Conservation (phyloP, 2,888 invertebrate species). For the Rhabditoides inermis region DNA sequence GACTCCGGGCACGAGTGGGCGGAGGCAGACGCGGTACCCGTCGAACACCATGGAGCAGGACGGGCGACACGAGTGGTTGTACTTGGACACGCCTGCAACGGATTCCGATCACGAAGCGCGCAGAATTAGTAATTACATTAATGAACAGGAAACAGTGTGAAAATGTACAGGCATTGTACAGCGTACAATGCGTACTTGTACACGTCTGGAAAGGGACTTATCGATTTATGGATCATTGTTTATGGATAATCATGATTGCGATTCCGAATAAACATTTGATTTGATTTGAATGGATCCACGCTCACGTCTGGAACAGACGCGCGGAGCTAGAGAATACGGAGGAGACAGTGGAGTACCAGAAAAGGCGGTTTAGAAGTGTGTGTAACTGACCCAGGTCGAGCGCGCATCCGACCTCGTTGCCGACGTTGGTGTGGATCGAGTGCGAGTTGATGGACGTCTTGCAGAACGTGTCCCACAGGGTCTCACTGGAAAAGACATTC, state of each 20-base stretch:
- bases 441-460: constrained; percentile 49
- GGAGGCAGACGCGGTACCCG: constrained; percentile 40
- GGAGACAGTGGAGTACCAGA: not conserved
- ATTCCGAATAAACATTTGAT: no score
- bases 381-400: constrained; percentile 37
- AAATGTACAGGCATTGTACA: no score
- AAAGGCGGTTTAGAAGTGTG: not conserved
- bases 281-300: no score
- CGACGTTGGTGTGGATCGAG: constrained; percentile 46
- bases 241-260: no score
- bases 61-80: constrained; percentile 49
- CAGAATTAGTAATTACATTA: no score
- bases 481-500: constrained; percentile 1
- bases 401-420: constrained; percentile 48
- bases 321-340: not conserved
- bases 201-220: no score
- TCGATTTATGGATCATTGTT: no score
- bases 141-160: no score
- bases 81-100: constrained; percentile 34
- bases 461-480: constrained; percentile 44
- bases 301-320: constrained; percentile 8
- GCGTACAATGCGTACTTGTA: no score
- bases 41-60: constrained; percentile 49
- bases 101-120: no score
- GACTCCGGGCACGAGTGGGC: constrained; percentile 37